Evolutionary conservation across 2,888 invertebrate genomes (phyloP).

Genomic region (Acrobasis suavella): DNA sequence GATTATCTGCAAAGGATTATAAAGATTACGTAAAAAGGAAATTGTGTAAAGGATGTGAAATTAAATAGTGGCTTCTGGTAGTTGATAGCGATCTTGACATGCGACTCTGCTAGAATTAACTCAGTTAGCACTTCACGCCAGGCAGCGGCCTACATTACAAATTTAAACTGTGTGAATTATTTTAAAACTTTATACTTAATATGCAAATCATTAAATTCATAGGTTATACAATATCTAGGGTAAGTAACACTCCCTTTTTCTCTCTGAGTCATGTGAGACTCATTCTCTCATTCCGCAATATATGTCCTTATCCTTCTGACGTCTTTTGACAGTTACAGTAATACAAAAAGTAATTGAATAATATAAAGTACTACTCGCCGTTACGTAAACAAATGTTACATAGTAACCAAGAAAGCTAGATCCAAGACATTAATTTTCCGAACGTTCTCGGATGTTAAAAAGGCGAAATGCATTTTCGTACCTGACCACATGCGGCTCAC

Average conservation of each 20-base stretch:
- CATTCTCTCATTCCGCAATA: no score
- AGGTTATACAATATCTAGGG: no score
- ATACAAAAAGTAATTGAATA: neutral
- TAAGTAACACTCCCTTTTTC: no score
- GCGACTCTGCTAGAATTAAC: neutral
- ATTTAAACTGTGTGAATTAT: no score
- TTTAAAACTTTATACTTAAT: no score
- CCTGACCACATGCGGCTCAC: constrained; percentile 41
- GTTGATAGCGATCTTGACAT: neutral
- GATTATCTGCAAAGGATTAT: constrained; percentile 18
- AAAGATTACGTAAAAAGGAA: constrained; percentile 12
- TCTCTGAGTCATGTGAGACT: no score
- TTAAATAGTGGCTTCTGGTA: neutral
- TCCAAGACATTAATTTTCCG: constrained; percentile 17
- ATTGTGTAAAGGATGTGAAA: constrained; percentile 2
- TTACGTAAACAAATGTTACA: constrained; percentile 2
- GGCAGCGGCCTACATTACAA: neutral
- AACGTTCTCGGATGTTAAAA: constrained; percentile 19
- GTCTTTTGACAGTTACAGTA: no score
- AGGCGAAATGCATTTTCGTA: constrained; percentile 25
- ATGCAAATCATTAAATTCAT: no score
- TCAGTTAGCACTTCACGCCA: neutral
- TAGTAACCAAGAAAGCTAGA: constrained; percentile 8
- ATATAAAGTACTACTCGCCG: neutral
- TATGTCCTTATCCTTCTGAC: no score